phyloP scores from a whole-genome alignment of 2,797 vertebrate species.

The Urocyon cinereoargenteus region DNA sequence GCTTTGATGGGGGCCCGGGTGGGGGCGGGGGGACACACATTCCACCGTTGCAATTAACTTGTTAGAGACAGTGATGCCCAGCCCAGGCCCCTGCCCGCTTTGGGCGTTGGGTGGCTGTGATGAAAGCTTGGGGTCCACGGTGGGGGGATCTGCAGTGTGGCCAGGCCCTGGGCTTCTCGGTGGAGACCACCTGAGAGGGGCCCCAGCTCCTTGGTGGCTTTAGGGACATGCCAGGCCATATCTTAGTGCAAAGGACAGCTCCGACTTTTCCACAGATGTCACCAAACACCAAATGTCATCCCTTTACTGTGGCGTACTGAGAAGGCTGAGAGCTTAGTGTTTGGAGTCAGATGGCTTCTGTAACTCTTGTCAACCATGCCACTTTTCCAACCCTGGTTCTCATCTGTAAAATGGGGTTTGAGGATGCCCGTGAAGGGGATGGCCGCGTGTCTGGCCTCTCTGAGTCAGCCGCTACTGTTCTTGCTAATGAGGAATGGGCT shows the following conservation, averaged over 20 bases:
- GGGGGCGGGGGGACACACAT: neutral
- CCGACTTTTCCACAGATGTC: rapidly evolving
- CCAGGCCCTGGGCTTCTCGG: neutral
- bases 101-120: neutral
- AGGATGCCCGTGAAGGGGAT: rapidly evolving
- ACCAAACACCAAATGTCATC: rapidly evolving
- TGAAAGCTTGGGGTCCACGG: neutral
- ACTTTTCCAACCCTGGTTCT: neutral
- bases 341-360: neutral
- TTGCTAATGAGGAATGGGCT: rapidly evolving
- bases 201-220: neutral
- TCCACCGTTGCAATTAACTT: constrained; percentile 71
- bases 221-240: rapidly evolving
- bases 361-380: rapidly evolving
- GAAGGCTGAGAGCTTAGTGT: neutral
- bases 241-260: neutral
- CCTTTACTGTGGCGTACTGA: rapidly evolving
- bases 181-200: rapidly evolving
- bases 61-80: constrained; percentile 50
- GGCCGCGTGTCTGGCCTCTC: rapidly evolving
- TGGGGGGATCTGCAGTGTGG: neutral
- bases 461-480: too few species aligned
- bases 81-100: constrained; percentile 56
- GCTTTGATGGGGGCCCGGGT: constrained; percentile 35
- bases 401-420: too few species aligned